phyloP scores from a whole-genome alignment of 2,113 vertebrate genomes.

The Phalacrocorax brasilianus region DNA sequence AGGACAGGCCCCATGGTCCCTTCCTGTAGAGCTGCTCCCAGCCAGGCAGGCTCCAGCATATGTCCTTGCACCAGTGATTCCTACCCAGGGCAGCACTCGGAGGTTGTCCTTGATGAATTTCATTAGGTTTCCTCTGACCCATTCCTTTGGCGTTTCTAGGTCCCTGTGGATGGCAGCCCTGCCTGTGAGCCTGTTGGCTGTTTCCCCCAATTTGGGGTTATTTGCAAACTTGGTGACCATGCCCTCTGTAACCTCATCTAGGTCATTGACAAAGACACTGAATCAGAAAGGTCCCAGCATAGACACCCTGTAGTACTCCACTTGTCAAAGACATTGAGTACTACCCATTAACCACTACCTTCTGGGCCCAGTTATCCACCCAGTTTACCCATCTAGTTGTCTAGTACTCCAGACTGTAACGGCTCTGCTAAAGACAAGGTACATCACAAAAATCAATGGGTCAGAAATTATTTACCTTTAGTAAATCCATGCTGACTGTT shows the following conservation, averaged over 20 bases:
- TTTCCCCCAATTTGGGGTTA: not conserved
- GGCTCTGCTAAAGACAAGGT: not conserved
- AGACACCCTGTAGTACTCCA: not conserved
- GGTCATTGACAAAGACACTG: not conserved
- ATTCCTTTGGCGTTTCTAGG: not conserved
- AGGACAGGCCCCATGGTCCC: not conserved
- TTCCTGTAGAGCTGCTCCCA: not conserved
- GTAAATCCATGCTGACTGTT: not conserved
- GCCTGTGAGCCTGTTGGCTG: not conserved
- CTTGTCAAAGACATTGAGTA: not conserved
- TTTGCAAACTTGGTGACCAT: not conserved
- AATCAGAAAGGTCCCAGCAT: rapidly evolving
- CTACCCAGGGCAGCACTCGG: not conserved
- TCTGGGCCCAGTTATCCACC: not conserved
- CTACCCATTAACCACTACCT: not conserved
- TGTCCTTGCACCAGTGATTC: not conserved
- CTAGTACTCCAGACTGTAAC: not conserved
- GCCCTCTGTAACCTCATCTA: not conserved
- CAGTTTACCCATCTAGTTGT: not conserved
- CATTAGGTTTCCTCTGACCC: not conserved
- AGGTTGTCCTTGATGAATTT: not conserved
- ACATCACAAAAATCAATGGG: not conserved
- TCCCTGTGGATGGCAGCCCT: not conserved
- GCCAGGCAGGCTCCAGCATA: not conserved
- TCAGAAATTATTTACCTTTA: not conserved